Percentiles rank a stretch among this genome's conserved stretches.
Evolutionary conservation across 1,140 invertebrate species (phyloP).

Genomic region (Drosophila lowei): DNA sequence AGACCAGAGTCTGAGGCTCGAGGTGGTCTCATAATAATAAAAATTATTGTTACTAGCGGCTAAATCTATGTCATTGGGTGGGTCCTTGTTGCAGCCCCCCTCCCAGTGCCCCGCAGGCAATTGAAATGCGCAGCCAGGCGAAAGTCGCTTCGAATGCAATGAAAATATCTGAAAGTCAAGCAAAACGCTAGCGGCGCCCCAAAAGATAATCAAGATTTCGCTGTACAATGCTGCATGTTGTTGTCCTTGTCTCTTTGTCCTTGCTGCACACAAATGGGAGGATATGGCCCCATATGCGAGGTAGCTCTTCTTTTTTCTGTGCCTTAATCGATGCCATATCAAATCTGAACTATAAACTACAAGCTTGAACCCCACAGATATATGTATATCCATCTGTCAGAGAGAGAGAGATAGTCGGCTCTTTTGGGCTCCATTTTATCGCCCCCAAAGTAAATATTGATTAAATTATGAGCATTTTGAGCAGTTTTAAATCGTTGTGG

Average conservation of each 20-base stretch:
- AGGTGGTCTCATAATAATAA: conserved; percentile 80
- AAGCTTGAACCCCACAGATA: neutral
- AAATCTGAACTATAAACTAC: conserved; percentile 31
- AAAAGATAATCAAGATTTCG: conserved; percentile 67
- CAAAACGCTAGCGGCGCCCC: conserved; percentile 65
- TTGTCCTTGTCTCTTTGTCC: conserved; percentile 4
- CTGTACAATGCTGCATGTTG: conserved; percentile 28
- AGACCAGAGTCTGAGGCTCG: conserved; percentile 9
- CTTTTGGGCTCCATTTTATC: conserved; percentile 19
- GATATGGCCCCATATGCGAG: conserved; percentile 21
- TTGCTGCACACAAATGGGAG: conserved; percentile 3
- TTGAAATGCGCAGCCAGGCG: conserved; percentile 69
- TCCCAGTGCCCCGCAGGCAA: conserved; percentile 42
- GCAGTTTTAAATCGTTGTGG: conserved; percentile 21
- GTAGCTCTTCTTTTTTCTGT: conserved; percentile 10
- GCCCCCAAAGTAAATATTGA: conserved; percentile 36
- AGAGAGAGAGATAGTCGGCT: too few relatives aligned
- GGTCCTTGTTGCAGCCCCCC: conserved; percentile 4
- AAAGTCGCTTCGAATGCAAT: conserved; percentile 70
- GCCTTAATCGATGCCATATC: conserved; percentile 37
- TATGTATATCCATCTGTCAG: conserved; percentile 28
- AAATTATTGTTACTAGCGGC: conserved; percentile 80
- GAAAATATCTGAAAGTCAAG: conserved; percentile 71
- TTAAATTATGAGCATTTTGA: conserved; percentile 39
- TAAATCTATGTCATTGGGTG: conserved; percentile 71